Base-by-base conservation (phyloP, 2,113 vertebrate genomes). In the Garra rufa region DNA sequence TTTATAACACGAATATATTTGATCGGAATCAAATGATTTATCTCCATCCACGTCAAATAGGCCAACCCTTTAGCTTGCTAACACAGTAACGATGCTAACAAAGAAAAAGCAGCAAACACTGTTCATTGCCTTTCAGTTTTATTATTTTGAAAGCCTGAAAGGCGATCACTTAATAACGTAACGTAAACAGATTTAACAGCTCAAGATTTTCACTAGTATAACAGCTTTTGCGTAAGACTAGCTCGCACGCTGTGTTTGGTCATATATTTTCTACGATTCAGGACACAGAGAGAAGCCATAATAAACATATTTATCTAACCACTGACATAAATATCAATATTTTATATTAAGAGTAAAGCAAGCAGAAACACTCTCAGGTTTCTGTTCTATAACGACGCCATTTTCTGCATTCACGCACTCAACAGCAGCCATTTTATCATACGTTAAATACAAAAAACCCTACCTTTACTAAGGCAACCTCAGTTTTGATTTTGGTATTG, bases 381-480 rank as follows among this genome's bases (percentile, higher is more conserved):
- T 55, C 70, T 82, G 79, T 52, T 67, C 73, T 59, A 21, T 38
- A 71, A 88, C 87, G 92, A 91, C 92, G 94, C 93, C 92, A 93
- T 94, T 93, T 94, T 94, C 90, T 89, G 34, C 63, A 38, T 83
- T 17, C 61, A 87, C 79, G 46, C 46, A 24, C 79, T 70, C 44
- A 50, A 17, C 75, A 81, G 82, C 88, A 88, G 94, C 94, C 94
- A 95, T 95, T 94, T 95, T 81, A 77, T 57, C 34, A 30, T 73
- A 88, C 85, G 88, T 90, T 88, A 87, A 69, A 76, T 15, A 57
- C 30, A 77, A 52, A 88, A 88, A 67, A 50, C 17, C 93, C 93
- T 93, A 95, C 95, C 95, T 94, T 95, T 81, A 93, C 90, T 41
- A 89, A 91, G 85, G 85, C 90, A 91, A 92, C 94, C 91, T 95